A percentile compares a stretch with the other conserved stretches of the same genome.
Evolutionary conservation across 2,113 vertebrate species (phyloP).

Genomic region (Nesogale talazaci): DNA sequence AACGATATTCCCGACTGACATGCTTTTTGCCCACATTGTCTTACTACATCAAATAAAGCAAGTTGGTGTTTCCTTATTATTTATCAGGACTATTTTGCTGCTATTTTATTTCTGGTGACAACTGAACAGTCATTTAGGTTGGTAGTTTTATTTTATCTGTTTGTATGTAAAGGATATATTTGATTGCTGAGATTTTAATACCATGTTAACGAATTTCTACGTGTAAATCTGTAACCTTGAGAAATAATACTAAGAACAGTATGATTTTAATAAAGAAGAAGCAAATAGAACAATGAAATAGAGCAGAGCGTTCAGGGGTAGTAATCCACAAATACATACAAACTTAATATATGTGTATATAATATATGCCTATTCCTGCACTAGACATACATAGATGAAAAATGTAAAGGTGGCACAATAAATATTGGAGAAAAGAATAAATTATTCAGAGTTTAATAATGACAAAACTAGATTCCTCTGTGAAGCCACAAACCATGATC

Average conservation of each 20-base stretch:
- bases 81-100: not conserved
- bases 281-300: not conserved
- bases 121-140: not conserved
- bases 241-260: not conserved
- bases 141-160: not conserved
- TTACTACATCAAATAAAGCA: constrained; percentile 13
- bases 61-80: not conserved
- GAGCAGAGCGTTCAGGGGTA: not conserved
- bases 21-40: not conserved
- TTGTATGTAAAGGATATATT: not conserved
- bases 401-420: not conserved
- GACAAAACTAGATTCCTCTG: not conserved
- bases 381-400: not conserved
- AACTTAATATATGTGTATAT: not conserved
- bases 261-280: constrained; percentile 5
- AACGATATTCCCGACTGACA: not conserved
- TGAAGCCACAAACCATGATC: not conserved
- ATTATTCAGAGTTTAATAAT: not conserved
- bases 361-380: not conserved
- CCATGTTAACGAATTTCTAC: not conserved
- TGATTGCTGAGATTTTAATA: not conserved
- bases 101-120: not conserved
- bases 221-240: constrained; percentile 14
- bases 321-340: not conserved
- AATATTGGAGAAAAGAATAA: not conserved